Percentiles rank a stretch among this genome's conserved stretches.
These are phyloP conservation scores for Ammodytes dubius DNA, from an alignment of 2,113 vertebrate genomes.

Conservation along the genomic window DNA sequence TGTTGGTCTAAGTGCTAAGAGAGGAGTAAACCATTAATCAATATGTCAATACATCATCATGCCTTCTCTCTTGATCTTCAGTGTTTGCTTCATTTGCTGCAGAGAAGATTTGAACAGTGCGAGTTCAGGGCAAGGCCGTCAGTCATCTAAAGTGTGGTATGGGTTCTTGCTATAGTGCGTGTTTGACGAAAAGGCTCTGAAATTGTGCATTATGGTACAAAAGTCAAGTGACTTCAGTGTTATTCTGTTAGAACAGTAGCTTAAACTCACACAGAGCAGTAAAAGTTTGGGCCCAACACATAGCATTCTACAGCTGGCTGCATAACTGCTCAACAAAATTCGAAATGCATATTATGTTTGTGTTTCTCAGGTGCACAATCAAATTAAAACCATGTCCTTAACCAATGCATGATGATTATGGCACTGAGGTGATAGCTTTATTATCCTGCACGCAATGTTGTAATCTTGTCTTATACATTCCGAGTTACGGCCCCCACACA, in stretches of 20 bases:
- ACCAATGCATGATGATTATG: neutral
- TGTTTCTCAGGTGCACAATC: neutral
- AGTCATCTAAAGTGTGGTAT: neutral
- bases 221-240: neutral
- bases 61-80: neutral
- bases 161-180: neutral
- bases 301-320: neutral
- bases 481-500: too few relatives aligned
- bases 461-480: slow-evolving; percentile 2
- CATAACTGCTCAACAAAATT: neutral
- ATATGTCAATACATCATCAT: neutral
- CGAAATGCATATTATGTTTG: neutral
- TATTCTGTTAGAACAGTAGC: neutral
- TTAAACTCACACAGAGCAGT: neutral
- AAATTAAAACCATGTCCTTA: slow-evolving; percentile 2
- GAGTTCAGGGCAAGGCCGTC: neutral
- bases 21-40: neutral
- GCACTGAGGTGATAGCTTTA: neutral
- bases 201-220: neutral
- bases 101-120: neutral
- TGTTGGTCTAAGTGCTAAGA: neutral
- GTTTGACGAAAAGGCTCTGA: neutral
- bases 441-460: neutral
- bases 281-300: neutral
- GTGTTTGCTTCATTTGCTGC: slow-evolving; percentile 2